Evolutionary conservation across 2,888 invertebrate species (phyloP), one percentile per base, ranked within the genome.

Genomic region (Lycaena phlaeas): DNA sequence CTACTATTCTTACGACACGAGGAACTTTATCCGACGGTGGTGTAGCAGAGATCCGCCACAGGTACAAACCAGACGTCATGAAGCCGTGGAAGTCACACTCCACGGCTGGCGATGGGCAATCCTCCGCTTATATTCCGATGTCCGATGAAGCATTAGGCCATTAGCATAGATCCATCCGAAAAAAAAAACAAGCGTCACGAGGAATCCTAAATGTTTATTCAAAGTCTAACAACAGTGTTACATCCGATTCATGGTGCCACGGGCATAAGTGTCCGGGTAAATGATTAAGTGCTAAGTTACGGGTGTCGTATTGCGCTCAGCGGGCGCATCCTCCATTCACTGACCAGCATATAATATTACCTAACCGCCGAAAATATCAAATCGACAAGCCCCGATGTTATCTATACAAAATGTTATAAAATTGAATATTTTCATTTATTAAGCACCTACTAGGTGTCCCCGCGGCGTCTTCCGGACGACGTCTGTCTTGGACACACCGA

Each of bases 261-360:
- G 50, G 52, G 53, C 69, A 69, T 72, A 79, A 76, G 66, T 71
- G 79, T 76, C 77, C 61, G 52, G 63, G 62, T 68, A 69, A 73
- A 82, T 81, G 82, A 82, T 82, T 79, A 75, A 82, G 81, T 84
- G 81, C 75, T 77, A 79, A 81, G 77, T 81, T 79, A 79, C 71
- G 76, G 73, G 64, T 64, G 62, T 63, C 56, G 66, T 65, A 58
- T 68, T 72, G 68, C 66, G 60, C 82, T 63, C 82, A 77, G 81
- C 81, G 58, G 81, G 64, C 60, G 42, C 74, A 54, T 51, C 51
- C 61, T 69, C 77, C 81, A 81, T 78, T 77, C 77, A 76, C 65
- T 22, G 22, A 61, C 61, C 47, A 57, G 61, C 57, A 62, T 70
- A 75, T 78, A 74, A 75, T 64, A 74, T 82, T 79, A 79, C 81